Evolutionary conservation across 2,797 vertebrate species (phyloP).

Genomic region (Danio albolineatus): DNA sequence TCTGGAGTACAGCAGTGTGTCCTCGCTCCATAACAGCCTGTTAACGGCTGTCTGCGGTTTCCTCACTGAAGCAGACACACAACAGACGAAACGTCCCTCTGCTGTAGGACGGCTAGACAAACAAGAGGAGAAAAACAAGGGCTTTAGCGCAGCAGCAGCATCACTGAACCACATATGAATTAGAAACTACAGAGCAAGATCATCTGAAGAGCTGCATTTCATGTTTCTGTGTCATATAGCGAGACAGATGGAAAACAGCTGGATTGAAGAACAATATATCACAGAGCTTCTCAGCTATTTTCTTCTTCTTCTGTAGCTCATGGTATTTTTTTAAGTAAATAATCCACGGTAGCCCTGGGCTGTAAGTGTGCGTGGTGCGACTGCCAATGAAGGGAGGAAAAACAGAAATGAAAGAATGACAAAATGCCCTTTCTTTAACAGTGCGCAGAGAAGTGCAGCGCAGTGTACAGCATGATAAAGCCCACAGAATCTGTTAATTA

Average conservation of each 20-base stretch:
- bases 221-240: not conserved
- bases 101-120: slow-evolving; percentile 19
- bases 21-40: not conserved
- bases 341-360: slow-evolving; percentile 19
- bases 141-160: not conserved
- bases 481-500: slow-evolving; percentile 4
- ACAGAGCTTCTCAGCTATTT: not conserved
- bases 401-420: slow-evolving; percentile 34
- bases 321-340: slow-evolving; percentile 30
- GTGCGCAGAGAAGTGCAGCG: not conserved
- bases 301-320: not conserved
- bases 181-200: not conserved
- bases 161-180: not conserved
- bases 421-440: slow-evolving; percentile 25
- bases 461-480: slow-evolving; percentile 2
- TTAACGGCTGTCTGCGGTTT: slow-evolving; percentile 2
- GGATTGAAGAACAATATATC: slow-evolving; percentile 8
- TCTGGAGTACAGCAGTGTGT: slow-evolving; percentile 11
- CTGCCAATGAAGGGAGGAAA: slow-evolving; percentile 47
- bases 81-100: not conserved
- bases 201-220: not conserved
- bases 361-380: slow-evolving; percentile 24
- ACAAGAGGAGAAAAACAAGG: not conserved
- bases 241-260: not conserved
- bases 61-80: slow-evolving; percentile 1